A percentile compares a stretch with the other conserved stretches of the same genome.
These are phyloP conservation scores for Andrena flavipes DNA, from an alignment of 2,888 invertebrate genomes.

Conservation along the genomic window DNA sequence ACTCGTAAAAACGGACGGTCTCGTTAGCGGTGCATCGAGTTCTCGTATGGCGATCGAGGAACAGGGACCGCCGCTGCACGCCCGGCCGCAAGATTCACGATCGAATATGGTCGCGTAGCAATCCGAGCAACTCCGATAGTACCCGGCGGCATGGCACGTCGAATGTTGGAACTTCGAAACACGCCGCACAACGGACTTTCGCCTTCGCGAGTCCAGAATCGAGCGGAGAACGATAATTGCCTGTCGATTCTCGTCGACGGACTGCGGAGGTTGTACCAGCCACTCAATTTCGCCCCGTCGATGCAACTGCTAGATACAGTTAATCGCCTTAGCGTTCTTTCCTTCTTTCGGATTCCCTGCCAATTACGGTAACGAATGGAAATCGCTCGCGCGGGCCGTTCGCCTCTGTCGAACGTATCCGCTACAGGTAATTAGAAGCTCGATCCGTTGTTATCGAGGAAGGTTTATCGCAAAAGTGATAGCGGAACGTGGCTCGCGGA, in stretches of 20 bases:
- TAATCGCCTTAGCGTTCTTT: conserved; percentile 25
- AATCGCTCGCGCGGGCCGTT: conserved; percentile 5
- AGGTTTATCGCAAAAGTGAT: background rate
- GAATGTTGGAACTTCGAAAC: conserved; percentile 4
- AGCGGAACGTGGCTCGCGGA: background rate
- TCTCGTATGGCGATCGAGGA: conserved; percentile 8
- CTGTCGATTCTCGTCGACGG: conserved; percentile 44
- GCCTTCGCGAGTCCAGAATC: conserved; percentile 33
- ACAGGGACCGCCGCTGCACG: background rate
- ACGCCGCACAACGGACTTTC: conserved; percentile 23
- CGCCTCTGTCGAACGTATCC: conserved; percentile 25
- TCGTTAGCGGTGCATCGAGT: conserved; percentile 27
- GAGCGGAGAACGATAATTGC: conserved; percentile 48
- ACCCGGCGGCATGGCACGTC: conserved; percentile 6
- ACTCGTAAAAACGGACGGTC: conserved; percentile 10
- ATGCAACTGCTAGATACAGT: conserved; percentile 23
- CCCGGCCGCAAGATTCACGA: conserved; percentile 19
- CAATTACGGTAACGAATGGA: conserved; percentile 38
- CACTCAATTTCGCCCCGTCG: conserved; percentile 32
- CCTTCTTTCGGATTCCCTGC: conserved; percentile 11
- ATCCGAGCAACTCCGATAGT: background rate
- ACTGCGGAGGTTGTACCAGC: background rate
- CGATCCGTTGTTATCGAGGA: conserved; percentile 1
- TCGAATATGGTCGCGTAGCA: conserved; percentile 6
- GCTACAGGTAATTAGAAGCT: conserved; percentile 19